phyloP scores from a whole-genome alignment of 2,113 vertebrate genomes.

The Prionailurus bengalensis region DNA sequence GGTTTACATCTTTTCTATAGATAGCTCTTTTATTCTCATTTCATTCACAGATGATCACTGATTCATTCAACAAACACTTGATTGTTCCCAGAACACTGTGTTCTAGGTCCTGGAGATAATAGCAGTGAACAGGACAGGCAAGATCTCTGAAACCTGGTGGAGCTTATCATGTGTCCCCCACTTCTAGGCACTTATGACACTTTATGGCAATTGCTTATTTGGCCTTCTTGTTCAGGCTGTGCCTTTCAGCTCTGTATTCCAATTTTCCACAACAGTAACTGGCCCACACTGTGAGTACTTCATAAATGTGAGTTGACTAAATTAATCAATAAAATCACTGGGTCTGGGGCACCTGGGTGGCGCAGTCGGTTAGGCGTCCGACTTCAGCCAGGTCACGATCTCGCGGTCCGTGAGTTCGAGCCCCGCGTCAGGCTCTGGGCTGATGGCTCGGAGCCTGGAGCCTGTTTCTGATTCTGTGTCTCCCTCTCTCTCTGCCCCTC shows the following conservation, averaged over 20 bases:
- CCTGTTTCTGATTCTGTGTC: no score
- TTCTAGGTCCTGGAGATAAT: conserved; percentile 34
- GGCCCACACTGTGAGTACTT: not conserved
- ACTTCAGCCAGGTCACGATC: no score
- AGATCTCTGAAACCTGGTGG: conserved; percentile 17
- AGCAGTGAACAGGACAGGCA: conserved; percentile 8
- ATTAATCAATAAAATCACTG: conserved; percentile 46
- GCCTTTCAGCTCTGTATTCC: conserved; percentile 10
- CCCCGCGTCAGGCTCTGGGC: no score
- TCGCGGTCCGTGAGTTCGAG: no score
- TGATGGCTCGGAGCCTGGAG: no score
- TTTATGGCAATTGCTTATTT: not conserved
- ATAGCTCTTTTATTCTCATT: conserved; percentile 40
- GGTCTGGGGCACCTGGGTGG: not conserved
- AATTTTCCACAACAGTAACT: conserved; percentile 14
- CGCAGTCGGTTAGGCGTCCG: no score
- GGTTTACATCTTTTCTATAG: conserved; percentile 63
- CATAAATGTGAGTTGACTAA: not conserved
- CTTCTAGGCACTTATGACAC: not conserved
- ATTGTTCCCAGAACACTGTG: conserved; percentile 45
- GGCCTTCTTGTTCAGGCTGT: not conserved
- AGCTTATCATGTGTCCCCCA: not conserved
- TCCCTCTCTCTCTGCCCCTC: no score
- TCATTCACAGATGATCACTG: conserved; percentile 55
- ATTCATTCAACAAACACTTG: conserved; percentile 61